phyloP scores from a whole-genome alignment of 2,797 vertebrate genomes.

The Myotis pilosus region DNA sequence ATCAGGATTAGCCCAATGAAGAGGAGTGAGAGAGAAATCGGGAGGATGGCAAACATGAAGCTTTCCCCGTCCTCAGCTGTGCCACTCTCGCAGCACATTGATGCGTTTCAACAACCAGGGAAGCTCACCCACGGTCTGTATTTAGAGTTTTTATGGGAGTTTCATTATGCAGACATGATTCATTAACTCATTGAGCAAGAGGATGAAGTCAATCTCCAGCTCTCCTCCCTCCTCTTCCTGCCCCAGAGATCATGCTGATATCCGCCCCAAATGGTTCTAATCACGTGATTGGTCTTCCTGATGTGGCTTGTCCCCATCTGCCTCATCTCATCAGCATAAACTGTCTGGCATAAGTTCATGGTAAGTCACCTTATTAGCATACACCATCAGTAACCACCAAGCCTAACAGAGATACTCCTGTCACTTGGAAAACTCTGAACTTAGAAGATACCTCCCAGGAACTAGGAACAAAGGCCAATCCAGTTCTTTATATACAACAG shows the following conservation, averaged over 20 bases:
- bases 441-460: not conserved
- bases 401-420: not conserved
- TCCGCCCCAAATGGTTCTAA: not conserved
- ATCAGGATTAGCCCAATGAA: not conserved
- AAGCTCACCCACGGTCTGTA: not conserved
- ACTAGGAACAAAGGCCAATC: not conserved
- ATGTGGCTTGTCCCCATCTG: not conserved
- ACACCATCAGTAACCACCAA: not conserved
- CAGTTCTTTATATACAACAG: not conserved
- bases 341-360: not conserved
- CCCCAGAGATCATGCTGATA: not conserved
- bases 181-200: not conserved
- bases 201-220: not conserved
- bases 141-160: not conserved
- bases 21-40: not conserved
- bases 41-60: not conserved
- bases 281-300: not conserved
- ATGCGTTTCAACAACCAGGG: not conserved
- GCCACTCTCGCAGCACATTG: not conserved
- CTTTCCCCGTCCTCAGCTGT: not conserved
- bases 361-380: not conserved
- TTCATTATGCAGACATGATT: not conserved
- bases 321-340: not conserved
- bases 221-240: not conserved
- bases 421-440: not conserved